Conservation (phyloP, 2,797 vertebrate species). For the Sebastes melanostomus region DNA sequence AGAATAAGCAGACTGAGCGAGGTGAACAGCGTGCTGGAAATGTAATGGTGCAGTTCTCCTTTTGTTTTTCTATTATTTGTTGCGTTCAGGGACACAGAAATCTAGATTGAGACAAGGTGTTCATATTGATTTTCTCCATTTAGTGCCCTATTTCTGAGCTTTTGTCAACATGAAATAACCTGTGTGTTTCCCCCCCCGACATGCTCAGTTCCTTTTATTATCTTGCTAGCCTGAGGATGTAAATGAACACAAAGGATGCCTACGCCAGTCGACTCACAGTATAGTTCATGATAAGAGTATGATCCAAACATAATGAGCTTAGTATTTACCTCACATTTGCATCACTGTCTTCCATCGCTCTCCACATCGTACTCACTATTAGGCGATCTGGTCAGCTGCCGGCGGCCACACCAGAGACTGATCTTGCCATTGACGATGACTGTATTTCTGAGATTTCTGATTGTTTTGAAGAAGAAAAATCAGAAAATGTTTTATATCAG, state of each 20-base stretch:
- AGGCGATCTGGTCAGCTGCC: slow-evolving; percentile 84
- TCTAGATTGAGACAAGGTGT: slow-evolving; percentile 16
- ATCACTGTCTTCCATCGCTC: slow-evolving; percentile 66
- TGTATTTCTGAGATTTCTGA: slow-evolving; percentile 81
- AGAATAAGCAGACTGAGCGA: slow-evolving; percentile 12
- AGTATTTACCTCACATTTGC: slow-evolving; percentile 67
- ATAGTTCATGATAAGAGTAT: slow-evolving; percentile 27
- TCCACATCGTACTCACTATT: slow-evolving; percentile 63
- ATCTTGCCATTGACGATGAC: slow-evolving; percentile 73
- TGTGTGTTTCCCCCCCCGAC: background rate
- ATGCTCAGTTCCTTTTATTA: slow-evolving; percentile 14
- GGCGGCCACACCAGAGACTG: slow-evolving; percentile 87
- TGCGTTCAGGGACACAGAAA: slow-evolving; percentile 31
- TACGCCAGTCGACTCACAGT: slow-evolving; percentile 36
- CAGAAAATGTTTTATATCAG: slow-evolving; percentile 88
- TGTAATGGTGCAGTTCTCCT: slow-evolving; percentile 14
- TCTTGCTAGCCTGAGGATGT: background rate
- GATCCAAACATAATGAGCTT: slow-evolving; percentile 51
- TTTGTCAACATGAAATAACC: slow-evolving; percentile 19
- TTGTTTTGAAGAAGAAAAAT: slow-evolving; percentile 78
- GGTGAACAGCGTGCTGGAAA: slow-evolving; percentile 39
- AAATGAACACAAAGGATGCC: slow-evolving; percentile 31
- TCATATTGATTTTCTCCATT: slow-evolving; percentile 23
- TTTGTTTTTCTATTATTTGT: slow-evolving; percentile 32
- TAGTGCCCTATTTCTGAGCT: slow-evolving; percentile 30